Evolutionary conservation across 2,797 vertebrate species (phyloP).

Genomic region (Saxicola maurus): DNA sequence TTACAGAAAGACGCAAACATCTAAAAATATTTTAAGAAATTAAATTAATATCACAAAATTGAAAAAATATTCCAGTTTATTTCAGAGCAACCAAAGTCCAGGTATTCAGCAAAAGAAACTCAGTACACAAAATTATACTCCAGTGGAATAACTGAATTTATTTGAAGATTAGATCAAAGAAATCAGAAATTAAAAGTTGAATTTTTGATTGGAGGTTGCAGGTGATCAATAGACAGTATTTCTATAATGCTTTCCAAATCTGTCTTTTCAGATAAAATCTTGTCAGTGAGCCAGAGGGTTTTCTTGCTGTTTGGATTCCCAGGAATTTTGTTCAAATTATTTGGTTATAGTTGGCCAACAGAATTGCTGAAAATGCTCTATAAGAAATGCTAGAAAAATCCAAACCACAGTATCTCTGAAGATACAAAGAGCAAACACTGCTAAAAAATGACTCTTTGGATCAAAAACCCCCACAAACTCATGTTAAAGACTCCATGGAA

Average conservation of each 20-base stretch:
- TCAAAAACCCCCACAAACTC: not conserved
- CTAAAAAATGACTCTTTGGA: not conserved
- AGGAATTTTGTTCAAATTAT: not conserved
- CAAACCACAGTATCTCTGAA: not conserved
- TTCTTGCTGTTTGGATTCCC: not conserved
- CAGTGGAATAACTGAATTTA: not conserved
- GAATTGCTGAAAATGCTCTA: not conserved
- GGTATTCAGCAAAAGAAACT: not conserved
- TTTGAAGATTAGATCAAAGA: not conserved
- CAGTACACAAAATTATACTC: not conserved
- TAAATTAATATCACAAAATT: not conserved
- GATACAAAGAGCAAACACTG: not conserved
- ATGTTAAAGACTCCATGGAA: not conserved
- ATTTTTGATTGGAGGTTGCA: not conserved
- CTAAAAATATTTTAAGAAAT: not conserved
- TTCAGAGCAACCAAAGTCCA: not conserved
- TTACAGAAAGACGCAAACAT: not conserved
- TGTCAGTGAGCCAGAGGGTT: not conserved
- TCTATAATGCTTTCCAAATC: not conserved
- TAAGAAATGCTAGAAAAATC: not conserved
- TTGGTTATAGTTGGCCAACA: not conserved
- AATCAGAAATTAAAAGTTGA: not conserved
- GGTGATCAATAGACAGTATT: not conserved
- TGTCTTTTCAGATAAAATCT: not conserved
- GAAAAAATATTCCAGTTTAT: not conserved